These are phyloP conservation scores for Drosophila neocordata DNA, from an alignment of 1,140 invertebrate species.

Conservation along the genomic window DNA sequence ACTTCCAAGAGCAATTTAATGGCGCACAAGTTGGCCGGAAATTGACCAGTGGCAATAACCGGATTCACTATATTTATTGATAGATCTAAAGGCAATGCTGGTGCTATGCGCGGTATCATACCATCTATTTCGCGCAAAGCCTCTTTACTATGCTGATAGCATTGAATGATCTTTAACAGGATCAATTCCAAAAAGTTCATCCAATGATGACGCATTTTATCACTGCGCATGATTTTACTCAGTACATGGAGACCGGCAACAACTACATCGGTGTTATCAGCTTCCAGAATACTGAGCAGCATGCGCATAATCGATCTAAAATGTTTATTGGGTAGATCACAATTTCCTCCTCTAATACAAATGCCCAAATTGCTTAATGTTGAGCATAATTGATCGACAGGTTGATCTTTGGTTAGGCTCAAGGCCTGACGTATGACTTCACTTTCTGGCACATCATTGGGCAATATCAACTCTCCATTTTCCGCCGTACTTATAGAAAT, in stretches of 20 bases:
- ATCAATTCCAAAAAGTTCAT: conserved; percentile 94
- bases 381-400: conserved; percentile 65
- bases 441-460: conserved; percentile 81
- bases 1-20: conserved; percentile 96
- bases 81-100: conserved; percentile 88
- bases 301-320: conserved; percentile 89
- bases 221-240: conserved; percentile 91
- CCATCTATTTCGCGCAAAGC: conserved; percentile 84
- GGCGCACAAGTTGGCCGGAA: conserved; percentile 93
- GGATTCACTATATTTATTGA: conserved; percentile 87
- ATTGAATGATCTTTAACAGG: conserved; percentile 92
- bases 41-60: conserved; percentile 92
- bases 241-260: conserved; percentile 90
- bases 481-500: conserved; percentile 39
- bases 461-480: conserved; percentile 76
- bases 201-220: conserved; percentile 90
- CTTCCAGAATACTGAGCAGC: conserved; percentile 88
- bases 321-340: conserved; percentile 83
- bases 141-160: conserved; percentile 91
- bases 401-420: conserved; percentile 71
- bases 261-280: conserved; percentile 87
- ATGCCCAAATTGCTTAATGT: conserved; percentile 82
- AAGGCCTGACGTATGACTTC: conserved; percentile 82
- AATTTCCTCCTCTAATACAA: conserved; percentile 83
- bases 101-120: conserved; percentile 88